Conservation (phyloP, 2,888 invertebrate species). For the Carpatolechia fugitivella region DNA sequence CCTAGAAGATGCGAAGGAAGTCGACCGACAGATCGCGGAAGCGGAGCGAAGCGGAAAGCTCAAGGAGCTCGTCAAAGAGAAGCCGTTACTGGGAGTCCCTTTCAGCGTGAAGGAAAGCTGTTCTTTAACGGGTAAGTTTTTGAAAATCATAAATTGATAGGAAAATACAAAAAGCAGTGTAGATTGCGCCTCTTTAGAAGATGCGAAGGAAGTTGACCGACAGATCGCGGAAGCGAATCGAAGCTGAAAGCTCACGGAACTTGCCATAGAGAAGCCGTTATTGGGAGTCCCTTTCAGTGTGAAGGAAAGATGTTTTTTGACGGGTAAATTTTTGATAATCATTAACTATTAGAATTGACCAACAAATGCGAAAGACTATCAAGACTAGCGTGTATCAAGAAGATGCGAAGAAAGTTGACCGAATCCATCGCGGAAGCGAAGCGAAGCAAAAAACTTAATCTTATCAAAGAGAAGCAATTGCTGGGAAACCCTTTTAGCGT, state of each 20-base stretch:
- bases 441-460: too few species aligned
- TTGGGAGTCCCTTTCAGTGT: slow-evolving; percentile 90
- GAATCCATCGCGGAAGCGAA: too few species aligned
- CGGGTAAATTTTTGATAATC: slow-evolving; percentile 80
- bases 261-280: slow-evolving; percentile 80
- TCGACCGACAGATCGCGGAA: slow-evolving; percentile 67
- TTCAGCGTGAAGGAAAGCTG: slow-evolving; percentile 91
- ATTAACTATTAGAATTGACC: too few species aligned
- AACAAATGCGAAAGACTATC: too few species aligned
- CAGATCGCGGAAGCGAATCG: slow-evolving; percentile 40
- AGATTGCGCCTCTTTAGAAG: slow-evolving; percentile 80
- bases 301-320: slow-evolving; percentile 87
- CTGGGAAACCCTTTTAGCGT: too few species aligned
- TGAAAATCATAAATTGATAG: too few species aligned
- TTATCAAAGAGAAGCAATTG: too few species aligned
- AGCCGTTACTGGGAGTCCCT: slow-evolving; percentile 89
- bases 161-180: too few species aligned
- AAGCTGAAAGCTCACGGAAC: slow-evolving; percentile 49
- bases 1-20: slow-evolving; percentile 79
- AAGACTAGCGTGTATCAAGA: too few species aligned
- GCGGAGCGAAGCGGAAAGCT: slow-evolving; percentile 44
- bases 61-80: slow-evolving; percentile 62
- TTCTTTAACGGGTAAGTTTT: slow-evolving; percentile 81
- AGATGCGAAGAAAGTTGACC: too few species aligned
- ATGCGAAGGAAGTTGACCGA: slow-evolving; percentile 81